Evolutionary conservation across 2,113 vertebrate species (phyloP), one percentile per base, ranked within the genome.

Genomic region (Hyla sarda): DNA sequence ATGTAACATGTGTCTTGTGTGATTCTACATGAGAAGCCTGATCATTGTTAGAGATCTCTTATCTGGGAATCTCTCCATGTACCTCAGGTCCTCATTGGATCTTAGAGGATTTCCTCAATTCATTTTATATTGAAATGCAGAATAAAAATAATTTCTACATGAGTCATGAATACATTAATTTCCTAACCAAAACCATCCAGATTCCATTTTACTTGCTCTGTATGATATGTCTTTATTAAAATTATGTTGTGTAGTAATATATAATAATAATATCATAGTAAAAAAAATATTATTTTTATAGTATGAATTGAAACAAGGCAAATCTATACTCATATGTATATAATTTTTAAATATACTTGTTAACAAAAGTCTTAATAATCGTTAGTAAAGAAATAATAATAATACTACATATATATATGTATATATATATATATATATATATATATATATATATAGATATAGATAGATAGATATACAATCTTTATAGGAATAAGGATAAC

Each of bases 1-100:
- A 81, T 81, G 34, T 81, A 81, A 81, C 78, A 79, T 58, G 78
- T 45, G 58, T 81, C 78, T 56, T 56, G 30, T 81, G 78, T 81
- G 78, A 54, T 41, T 45, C 9, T 45, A 62, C 78, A 81, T 45
- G 54, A 81, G 23, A 81, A n/a, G 56, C n/a, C 78, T 45, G 34
- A 79, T 41, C 28, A 78, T 47, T 48, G n/a, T 75, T 45, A 16
- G 12, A 47, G n/a, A 76, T 47, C 21, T 32, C 13, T 12, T 56
- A 56, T 32, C 48, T 34, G 23, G 30, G 21, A 78, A 54, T 17
- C 17, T 23, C 25, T 32, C 47, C 30, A 5, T 21, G 17, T 52
- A 47, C n/a, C 47, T 21, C 47, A 19, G 65, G n/a, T 32, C 30
- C 50, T 32, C 30, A 23, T 3, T 13, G 74, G 19, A 56, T 78